Evolutionary conservation across 1,140 invertebrate genomes (phyloP).

Genomic region (Sogatella furcifera): DNA sequence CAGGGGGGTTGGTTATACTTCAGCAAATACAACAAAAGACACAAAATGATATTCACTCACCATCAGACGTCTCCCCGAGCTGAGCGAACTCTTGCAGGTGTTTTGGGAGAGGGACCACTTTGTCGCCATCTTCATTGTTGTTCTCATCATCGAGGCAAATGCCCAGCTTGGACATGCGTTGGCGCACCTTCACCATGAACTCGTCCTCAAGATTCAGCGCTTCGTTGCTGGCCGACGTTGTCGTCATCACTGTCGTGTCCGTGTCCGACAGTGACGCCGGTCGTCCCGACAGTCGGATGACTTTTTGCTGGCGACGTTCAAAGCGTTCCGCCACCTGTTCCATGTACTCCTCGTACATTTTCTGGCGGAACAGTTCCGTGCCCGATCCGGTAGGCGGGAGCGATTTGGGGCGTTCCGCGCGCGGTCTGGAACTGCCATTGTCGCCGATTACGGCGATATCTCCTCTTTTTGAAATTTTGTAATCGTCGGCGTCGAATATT

Average conservation of each 20-base stretch:
- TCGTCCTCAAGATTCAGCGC: conserved; percentile 20
- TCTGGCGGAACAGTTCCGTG: conserved; percentile 54
- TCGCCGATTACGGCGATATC: conserved; percentile 16
- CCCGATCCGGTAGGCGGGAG: conserved; percentile 34
- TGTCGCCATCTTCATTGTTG: neutral
- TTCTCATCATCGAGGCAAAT: conserved; percentile 28
- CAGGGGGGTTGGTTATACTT: too few species aligned
- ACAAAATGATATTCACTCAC: conserved; percentile 21
- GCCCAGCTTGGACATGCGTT: conserved; percentile 44
- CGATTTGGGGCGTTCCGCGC: conserved; percentile 23
- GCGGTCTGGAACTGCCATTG: neutral
- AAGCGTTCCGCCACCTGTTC: conserved; percentile 64
- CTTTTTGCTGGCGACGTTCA: conserved; percentile 60
- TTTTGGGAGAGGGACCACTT: conserved; percentile 39
- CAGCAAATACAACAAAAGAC: too few species aligned
- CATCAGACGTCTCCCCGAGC: conserved; percentile 33
- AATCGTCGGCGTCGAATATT: conserved; percentile 18
- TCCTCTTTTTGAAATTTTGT: conserved; percentile 19
- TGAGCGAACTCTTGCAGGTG: conserved; percentile 62
- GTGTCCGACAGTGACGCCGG: conserved; percentile 23
- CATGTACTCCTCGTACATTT: conserved; percentile 75
- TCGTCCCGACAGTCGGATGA: conserved; percentile 52
- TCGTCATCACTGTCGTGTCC: conserved; percentile 8
- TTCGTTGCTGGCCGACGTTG: conserved; percentile 4
- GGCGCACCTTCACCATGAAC: conserved; percentile 25